phyloP scores from a whole-genome alignment of 2,113 vertebrate genomes.

The Daboia siamensis region DNA sequence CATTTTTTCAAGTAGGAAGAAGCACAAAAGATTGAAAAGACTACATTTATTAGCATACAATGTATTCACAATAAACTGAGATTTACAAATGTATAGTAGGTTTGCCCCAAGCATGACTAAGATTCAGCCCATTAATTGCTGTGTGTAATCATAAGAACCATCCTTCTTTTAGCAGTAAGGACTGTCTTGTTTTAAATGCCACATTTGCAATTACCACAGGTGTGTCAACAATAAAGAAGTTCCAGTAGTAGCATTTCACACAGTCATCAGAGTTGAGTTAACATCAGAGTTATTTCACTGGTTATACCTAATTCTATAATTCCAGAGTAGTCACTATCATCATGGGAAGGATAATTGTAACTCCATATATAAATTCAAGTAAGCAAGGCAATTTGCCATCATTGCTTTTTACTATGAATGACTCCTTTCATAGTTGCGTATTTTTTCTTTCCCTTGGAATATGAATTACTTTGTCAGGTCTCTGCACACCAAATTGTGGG shows the following conservation, averaged over 20 bases:
- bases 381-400: background rate
- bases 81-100: background rate
- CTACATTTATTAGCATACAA: background rate
- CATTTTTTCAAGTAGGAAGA: background rate
- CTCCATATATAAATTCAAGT: background rate
- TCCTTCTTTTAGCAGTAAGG: background rate
- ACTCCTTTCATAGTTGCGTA: background rate
- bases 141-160: background rate
- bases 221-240: background rate
- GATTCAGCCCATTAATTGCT: background rate
- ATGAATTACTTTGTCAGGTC: background rate
- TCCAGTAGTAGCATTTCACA: background rate
- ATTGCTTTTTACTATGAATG: background rate
- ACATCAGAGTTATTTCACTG: background rate
- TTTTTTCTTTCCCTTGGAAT: background rate
- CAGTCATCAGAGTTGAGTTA: background rate
- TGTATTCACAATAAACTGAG: background rate
- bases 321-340: background rate
- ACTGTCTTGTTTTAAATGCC: background rate
- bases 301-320: background rate
- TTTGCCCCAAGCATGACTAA: background rate
- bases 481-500: background rate
- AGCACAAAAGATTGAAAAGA: background rate
- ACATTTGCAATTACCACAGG: background rate
- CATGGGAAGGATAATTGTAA: background rate